Percentiles rank a stretch among this genome's conserved stretches.
Evolutionary conservation across 2,113 vertebrate species (phyloP).

Genomic region (Phaethornis superciliosus): DNA sequence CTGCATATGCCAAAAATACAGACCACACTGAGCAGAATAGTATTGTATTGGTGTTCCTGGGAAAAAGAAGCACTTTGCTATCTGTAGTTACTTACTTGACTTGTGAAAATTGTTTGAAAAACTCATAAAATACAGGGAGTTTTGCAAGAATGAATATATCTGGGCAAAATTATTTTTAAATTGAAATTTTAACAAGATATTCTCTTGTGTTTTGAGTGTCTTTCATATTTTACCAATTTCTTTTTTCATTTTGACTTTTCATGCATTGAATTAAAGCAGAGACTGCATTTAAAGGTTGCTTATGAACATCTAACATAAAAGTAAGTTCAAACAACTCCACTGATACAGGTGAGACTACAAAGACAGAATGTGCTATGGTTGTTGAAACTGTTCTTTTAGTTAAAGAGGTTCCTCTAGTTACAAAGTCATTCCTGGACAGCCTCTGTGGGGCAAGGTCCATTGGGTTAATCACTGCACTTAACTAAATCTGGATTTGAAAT

Average conservation of each 20-base stretch:
- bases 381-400: neutral
- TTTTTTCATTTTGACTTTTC: neutral
- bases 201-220: neutral
- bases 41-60: neutral
- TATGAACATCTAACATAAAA: neutral
- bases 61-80: neutral
- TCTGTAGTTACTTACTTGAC: neutral
- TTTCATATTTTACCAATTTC: neutral
- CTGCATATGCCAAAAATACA: neutral
- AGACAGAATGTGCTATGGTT: neutral
- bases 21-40: neutral
- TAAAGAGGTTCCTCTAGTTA: neutral
- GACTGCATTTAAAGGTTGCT: neutral
- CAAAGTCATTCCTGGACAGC: neutral
- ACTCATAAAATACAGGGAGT: neutral
- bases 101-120: neutral
- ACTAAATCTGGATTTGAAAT: constrained; percentile 15
- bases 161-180: neutral
- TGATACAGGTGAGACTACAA: neutral
- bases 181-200: neutral
- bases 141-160: neutral
- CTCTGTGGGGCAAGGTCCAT: neutral
- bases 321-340: neutral
- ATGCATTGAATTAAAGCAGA: neutral
- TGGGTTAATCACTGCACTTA: constrained; percentile 11